These are phyloP conservation scores for Agrotis ipsilon DNA, from an alignment of 2,888 invertebrate genomes.

Conservation along the genomic window DNA sequence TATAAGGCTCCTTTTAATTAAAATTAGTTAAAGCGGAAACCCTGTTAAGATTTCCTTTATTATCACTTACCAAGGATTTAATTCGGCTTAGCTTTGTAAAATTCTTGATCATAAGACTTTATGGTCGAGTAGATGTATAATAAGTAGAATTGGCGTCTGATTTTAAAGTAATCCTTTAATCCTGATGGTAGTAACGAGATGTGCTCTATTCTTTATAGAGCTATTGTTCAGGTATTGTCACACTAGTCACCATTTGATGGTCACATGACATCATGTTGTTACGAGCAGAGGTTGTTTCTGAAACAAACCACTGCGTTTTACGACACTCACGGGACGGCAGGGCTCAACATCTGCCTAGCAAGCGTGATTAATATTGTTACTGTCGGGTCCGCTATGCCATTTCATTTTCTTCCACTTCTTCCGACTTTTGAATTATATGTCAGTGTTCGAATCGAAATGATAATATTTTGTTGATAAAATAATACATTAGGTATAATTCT, in stretches of 20 bases:
- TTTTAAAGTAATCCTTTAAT: neutral
- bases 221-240: neutral
- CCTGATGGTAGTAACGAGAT: neutral
- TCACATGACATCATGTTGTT: neutral
- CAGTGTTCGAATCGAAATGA: neutral
- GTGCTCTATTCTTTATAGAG: neutral
- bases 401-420: slow-evolving; percentile 21
- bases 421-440: neutral
- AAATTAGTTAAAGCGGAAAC: slow-evolving; percentile 43
- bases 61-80: slow-evolving; percentile 31
- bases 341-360: slow-evolving; percentile 22
- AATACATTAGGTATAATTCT: no score
- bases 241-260: neutral
- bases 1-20: slow-evolving; percentile 42
- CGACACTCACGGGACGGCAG: slow-evolving; percentile 4
- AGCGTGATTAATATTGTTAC: slow-evolving; percentile 36
- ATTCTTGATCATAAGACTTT: slow-evolving; percentile 8
- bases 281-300: neutral
- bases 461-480: no score
- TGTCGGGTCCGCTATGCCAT: neutral
- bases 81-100: slow-evolving; percentile 20
- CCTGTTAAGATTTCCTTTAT: slow-evolving; percentile 42
- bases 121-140: slow-evolving; percentile 1
- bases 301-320: slow-evolving; percentile 12
- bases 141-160: neutral